Conservation (phyloP, 2,888 invertebrate species). For the Tipula helvola region DNA sequence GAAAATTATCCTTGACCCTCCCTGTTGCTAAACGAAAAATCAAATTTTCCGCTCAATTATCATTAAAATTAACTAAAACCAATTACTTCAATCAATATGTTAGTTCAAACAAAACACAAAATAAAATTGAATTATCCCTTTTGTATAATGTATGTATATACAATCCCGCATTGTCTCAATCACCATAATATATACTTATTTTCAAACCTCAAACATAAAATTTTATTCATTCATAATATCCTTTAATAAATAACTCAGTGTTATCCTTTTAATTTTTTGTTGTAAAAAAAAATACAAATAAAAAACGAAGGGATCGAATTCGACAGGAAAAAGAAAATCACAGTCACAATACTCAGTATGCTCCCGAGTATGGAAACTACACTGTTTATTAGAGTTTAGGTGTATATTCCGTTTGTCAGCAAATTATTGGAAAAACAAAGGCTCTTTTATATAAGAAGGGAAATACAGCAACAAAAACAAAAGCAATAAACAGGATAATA, state of each 20-base stretch:
- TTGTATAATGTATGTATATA: neutral
- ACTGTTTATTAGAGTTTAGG: no score
- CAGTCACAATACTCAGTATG: neutral
- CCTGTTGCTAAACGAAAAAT: neutral
- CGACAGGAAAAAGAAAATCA: neutral
- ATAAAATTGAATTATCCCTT: neutral
- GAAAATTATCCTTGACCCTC: no score
- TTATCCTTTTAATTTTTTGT: neutral
- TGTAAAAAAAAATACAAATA: neutral
- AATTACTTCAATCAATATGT: neutral
- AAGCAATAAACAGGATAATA: slow-evolving; percentile 4
- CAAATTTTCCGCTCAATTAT: neutral
- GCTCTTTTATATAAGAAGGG: neutral
- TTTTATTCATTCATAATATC: neutral
- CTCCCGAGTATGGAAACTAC: neutral
- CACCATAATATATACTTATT: neutral
- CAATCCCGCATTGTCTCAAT: neutral
- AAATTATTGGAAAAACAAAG: neutral
- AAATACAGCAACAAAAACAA: neutral
- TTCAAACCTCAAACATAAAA: neutral
- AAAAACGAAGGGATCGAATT: neutral
- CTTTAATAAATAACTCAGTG: neutral
- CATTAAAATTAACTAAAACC: neutral
- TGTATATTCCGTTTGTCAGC: neutral
- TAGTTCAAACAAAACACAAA: neutral